Percentiles rank a stretch among this genome's conserved stretches.
Conservation (phyloP, 2,888 invertebrate genomes). For the Allolobophora icterica region DNA sequence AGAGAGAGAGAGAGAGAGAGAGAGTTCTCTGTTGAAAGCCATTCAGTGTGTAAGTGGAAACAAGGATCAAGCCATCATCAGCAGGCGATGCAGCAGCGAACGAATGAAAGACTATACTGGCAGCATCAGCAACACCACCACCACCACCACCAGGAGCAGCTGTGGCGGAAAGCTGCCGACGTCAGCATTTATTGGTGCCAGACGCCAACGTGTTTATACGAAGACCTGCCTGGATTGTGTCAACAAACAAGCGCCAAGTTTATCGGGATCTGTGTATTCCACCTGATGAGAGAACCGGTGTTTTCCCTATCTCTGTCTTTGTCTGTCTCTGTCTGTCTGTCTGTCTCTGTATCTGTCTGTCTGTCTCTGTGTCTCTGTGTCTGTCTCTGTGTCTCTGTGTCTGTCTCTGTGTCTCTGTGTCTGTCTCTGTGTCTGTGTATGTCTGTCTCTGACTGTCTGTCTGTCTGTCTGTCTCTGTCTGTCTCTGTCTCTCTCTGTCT, state of each 20-base stretch:
- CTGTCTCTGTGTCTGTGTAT: too few relatives aligned
- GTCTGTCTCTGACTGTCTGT: too few relatives aligned
- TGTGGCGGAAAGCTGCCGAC: neutral
- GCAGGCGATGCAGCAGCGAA: neutral
- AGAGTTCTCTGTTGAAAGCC: neutral
- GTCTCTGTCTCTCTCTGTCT: too few relatives aligned
- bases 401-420: neutral
- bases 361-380: too few relatives aligned
- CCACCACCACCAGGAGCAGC: neutral
- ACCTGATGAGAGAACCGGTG: neutral
- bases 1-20: too few relatives aligned
- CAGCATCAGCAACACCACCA: neutral
- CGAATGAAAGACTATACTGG: neutral
- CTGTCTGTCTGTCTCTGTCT: too few relatives aligned
- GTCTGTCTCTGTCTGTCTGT: too few relatives aligned
- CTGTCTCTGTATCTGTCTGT: too few relatives aligned
- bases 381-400: too few relatives aligned
- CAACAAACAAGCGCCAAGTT: neutral
- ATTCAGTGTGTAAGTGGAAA: neutral
- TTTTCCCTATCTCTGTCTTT: neutral
- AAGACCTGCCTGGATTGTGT: constrained; percentile 1
- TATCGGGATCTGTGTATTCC: neutral
- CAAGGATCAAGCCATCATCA: neutral
- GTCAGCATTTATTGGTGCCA: neutral
- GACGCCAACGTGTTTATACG: neutral